Conservation (phyloP, 2,888 invertebrate species). For the Sarcophaga variegata region DNA sequence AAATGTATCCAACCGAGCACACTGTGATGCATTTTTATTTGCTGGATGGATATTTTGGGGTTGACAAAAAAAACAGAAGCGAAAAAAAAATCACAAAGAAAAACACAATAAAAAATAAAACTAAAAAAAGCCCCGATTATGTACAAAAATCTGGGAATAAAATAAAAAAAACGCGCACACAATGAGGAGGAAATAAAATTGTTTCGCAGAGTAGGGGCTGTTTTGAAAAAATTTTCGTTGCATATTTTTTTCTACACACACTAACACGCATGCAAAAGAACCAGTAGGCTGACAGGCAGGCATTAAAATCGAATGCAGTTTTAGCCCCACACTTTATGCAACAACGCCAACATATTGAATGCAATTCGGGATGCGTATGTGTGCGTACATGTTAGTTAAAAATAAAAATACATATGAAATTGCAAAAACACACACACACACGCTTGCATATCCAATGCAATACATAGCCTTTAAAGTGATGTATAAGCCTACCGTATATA, state of each 20-base stretch:
- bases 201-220: constrained; percentile 68
- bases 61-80: constrained; percentile 55
- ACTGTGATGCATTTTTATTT: constrained; percentile 64
- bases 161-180: not conserved
- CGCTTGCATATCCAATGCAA: not conserved
- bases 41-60: constrained; percentile 49
- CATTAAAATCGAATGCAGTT: constrained; percentile 54
- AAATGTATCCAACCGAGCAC: not conserved
- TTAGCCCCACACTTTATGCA: constrained; percentile 61
- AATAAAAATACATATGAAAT: constrained; percentile 59
- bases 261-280: not conserved
- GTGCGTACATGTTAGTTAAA: constrained; percentile 70
- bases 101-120: not conserved
- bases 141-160: constrained; percentile 30
- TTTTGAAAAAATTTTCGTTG: constrained; percentile 69
- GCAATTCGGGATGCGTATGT: constrained; percentile 51
- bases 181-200: constrained; percentile 40
- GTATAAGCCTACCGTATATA: constrained; percentile 45
- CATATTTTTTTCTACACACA: constrained; percentile 44
- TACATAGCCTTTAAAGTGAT: constrained; percentile 29
- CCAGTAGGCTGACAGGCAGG: not conserved
- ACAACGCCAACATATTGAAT: constrained; percentile 26
- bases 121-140: constrained; percentile 17
- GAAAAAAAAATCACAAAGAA: not conserved
- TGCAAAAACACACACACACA: constrained; percentile 29